Conservation (phyloP, 2,797 vertebrate species). For the Mastacembelus armatus region DNA sequence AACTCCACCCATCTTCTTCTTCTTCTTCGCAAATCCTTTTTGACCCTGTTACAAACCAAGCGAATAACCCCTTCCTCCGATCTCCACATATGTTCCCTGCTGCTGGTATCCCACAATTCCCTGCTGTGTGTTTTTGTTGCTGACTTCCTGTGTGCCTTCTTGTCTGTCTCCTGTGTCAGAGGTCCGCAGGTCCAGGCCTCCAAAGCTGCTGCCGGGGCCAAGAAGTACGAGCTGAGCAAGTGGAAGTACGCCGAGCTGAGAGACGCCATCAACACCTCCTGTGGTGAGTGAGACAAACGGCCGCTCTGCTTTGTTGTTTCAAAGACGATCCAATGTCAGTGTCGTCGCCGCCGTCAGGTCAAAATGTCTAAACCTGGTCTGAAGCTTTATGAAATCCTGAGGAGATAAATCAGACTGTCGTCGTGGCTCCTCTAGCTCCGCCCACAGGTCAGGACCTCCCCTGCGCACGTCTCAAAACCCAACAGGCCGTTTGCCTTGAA, state of each 20-base stretch:
- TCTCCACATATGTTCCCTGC: neutral
- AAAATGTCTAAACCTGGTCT: too few species aligned
- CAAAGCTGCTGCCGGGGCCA: conserved; percentile 90
- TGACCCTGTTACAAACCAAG: neutral
- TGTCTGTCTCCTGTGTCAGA: conserved; percentile 77
- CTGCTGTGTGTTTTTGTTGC: neutral
- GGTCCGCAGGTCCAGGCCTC: conserved; percentile 92
- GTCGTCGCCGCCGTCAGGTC: too few species aligned
- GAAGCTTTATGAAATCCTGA: too few species aligned
- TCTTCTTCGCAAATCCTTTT: neutral
- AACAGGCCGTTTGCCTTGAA: too few species aligned
- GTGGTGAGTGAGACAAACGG: conserved; percentile 95
- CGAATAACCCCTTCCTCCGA: neutral
- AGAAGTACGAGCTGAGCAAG: conserved; percentile 96
- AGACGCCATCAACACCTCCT: conserved; percentile 98
- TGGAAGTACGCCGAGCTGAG: conserved; percentile 98
- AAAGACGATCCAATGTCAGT: too few species aligned
- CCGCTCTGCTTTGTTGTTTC: too few species aligned
- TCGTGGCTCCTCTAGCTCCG: too few species aligned
- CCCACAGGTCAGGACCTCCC: too few species aligned
- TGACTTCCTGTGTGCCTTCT: conserved; percentile 34
- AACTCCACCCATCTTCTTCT: conserved; percentile 33
- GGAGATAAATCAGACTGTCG: too few species aligned
- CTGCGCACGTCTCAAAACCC: too few species aligned
- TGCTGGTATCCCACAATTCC: conserved; percentile 4